Conservation (phyloP, 2,797 vertebrate genomes). For the Eidolon dupreanum region DNA sequence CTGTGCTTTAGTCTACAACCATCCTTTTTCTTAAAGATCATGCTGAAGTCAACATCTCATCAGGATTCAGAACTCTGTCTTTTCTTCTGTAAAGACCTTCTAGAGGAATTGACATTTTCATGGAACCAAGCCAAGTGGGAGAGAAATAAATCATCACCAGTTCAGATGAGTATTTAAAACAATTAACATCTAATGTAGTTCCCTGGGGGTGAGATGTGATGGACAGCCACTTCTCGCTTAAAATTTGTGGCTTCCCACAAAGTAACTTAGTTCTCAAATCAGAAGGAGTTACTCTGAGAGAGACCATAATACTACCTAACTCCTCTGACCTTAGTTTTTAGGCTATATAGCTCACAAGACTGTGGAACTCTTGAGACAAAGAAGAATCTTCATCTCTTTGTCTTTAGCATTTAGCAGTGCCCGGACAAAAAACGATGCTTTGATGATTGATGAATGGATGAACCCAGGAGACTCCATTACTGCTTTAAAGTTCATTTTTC, state of each 20-base stretch:
- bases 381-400: not conserved
- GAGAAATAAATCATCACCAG: not conserved
- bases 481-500: not conserved
- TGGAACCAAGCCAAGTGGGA: not conserved
- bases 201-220: not conserved
- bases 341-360: not conserved
- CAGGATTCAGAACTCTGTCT: not conserved
- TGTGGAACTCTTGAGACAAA: not conserved
- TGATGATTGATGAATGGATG: not conserved
- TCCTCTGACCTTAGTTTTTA: not conserved
- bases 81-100: not conserved
- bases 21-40: not conserved
- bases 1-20: not conserved
- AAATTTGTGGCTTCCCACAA: not conserved
- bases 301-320: not conserved
- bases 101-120: not conserved
- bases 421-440: not conserved
- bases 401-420: not conserved
- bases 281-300: not conserved
- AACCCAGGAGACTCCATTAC: not conserved
- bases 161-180: conserved; percentile 22
- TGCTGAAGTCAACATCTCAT: not conserved
- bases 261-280: not conserved
- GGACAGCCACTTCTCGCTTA: not conserved
- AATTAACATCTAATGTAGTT: not conserved